Evolutionary conservation across 2,113 vertebrate genomes (phyloP).

Genomic region (Ctenomys sociabilis): DNA sequence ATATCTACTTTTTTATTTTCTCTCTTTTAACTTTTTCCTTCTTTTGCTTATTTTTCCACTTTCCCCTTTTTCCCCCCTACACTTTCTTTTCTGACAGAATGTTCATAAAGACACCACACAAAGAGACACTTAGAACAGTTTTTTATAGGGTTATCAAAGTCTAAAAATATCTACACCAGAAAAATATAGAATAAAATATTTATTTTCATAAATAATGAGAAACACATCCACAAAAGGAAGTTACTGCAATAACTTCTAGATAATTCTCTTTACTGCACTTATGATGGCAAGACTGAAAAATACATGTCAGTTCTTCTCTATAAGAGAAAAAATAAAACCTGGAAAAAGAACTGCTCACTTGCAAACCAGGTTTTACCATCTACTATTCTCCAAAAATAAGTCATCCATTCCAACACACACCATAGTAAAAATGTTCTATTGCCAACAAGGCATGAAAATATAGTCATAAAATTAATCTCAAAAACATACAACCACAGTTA

Average conservation of each 20-base stretch:
- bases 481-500: conserved; percentile 54
- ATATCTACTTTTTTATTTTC: not conserved
- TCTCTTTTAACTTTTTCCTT: not conserved
- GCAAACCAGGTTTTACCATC: not conserved
- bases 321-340: not conserved
- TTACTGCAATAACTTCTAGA: not conserved
- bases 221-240: not conserved
- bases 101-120: not conserved
- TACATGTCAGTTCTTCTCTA: not conserved
- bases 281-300: not conserved
- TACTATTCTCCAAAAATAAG: not conserved
- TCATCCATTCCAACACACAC: conserved; percentile 9
- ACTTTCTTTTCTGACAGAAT: not conserved
- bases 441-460: conserved; percentile 36
- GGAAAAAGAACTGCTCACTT: not conserved
- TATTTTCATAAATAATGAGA: not conserved
- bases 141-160: not conserved
- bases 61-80: not conserved
- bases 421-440: not conserved
- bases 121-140: not conserved
- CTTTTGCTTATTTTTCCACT: not conserved
- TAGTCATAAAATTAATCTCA: conserved; percentile 43
- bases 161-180: not conserved
- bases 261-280: not conserved
- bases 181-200: not conserved